A percentile compares a stretch with the other conserved stretches of the same genome.
phyloP scores from a whole-genome alignment of 2,797 vertebrate genomes.

The Neoniphon sammara region DNA sequence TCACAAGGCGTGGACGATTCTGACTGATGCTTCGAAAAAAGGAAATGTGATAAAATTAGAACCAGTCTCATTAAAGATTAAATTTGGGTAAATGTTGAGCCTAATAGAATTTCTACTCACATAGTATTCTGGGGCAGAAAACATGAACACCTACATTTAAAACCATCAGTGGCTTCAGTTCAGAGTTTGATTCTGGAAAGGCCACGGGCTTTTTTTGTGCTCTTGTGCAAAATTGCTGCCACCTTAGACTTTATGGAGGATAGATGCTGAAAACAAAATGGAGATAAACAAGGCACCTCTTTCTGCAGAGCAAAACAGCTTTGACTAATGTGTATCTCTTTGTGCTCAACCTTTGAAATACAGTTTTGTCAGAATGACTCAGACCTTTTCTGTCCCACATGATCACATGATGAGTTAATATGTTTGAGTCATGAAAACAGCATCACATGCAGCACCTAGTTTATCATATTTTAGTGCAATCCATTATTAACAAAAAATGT shows the following conservation, averaged over 20 bases:
- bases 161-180: background rate
- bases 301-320: conserved; percentile 24
- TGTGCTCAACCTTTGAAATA: conserved; percentile 22
- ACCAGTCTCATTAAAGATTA: conserved; percentile 73
- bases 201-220: background rate
- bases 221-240: conserved; percentile 12
- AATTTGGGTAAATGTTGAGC: conserved; percentile 73
- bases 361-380: conserved; percentile 4
- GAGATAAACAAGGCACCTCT: conserved; percentile 7
- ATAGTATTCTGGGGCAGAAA: conserved; percentile 42
- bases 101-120: conserved; percentile 67
- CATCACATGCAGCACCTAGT: background rate
- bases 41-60: conserved; percentile 72
- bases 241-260: conserved; percentile 5
- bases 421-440: conserved; percentile 18
- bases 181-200: conserved; percentile 18
- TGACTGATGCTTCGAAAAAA: conserved; percentile 62
- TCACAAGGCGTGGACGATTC: conserved; percentile 66
- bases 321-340: conserved; percentile 26
- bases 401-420: conserved; percentile 4
- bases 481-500: background rate
- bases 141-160: conserved; percentile 29
- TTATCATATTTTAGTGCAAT: background rate
- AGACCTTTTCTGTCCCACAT: background rate
- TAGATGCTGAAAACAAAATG: conserved; percentile 13